Evolutionary conservation across 2,797 vertebrate species (phyloP), one percentile per base, ranked within the genome.

Genomic region (Manis pentadactyla): DNA sequence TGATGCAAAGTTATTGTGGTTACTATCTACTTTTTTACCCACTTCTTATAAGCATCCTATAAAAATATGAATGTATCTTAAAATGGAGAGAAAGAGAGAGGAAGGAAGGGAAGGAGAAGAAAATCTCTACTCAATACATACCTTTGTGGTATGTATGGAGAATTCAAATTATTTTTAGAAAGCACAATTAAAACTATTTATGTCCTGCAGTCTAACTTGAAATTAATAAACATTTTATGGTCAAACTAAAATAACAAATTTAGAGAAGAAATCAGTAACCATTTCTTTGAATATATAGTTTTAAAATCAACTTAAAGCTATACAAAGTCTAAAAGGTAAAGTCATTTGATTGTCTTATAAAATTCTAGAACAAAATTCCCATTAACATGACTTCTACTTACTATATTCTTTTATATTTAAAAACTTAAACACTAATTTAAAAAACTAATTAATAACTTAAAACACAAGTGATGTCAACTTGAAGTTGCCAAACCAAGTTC

Each of bases 161-260:
- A 96, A 92, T 75, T 90, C 2, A 92, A 94, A 82, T 37, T 93
- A 89, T 31, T 81, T 95, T 75, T 85, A 89, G 73, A 77, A 96
- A 86, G 31, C 63, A 84, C 42, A 75, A 57, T 49, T 77, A 27
- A 86, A 75, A 81, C 87, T n/a, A 83, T 23, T 71, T 27, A 82
- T 55, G 4, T n/a, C 27, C 39, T 87, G 9, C 1, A 77, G 37
- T 37, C 27, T 86, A 84, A 61, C 23, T 81, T 83, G n/a, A 94
- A 78, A 87, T 96, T 66, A 87, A 68, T 7, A 63, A 82, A 89
- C 9, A 88, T 7, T 77, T 69, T 18, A 81, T 71, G 39, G 23
- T 57, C 9, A 82, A 81, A 93, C 53, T 81, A 93, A 87, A 95
- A 85, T 23, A 85, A 81, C 69, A 85, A 81, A 57, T 31, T 51